Evolutionary conservation across 2,113 vertebrate species (phyloP).

Genomic region (Trochalopteron elliotii): DNA sequence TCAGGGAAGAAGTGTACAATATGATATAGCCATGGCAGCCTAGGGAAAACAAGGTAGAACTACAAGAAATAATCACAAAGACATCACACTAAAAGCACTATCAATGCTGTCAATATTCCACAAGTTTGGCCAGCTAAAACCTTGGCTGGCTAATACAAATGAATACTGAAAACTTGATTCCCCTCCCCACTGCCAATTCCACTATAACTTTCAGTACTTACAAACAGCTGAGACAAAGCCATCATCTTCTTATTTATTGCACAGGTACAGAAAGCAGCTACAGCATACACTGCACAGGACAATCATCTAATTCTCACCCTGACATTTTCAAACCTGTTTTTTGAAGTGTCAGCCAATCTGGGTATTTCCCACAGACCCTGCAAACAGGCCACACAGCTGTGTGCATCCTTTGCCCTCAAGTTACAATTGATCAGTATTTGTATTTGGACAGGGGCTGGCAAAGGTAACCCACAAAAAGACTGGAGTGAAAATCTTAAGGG

Average conservation of each 20-base stretch:
- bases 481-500: neutral
- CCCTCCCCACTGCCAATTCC: neutral
- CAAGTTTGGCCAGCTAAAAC: neutral
- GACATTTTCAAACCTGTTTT: neutral
- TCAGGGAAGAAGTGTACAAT: neutral
- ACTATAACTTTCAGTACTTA: neutral
- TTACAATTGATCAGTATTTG: too few species aligned
- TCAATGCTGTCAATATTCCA: neutral
- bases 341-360: neutral
- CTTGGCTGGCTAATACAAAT: neutral
- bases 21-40: neutral
- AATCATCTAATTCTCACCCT: neutral
- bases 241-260: neutral
- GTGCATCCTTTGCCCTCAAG: neutral
- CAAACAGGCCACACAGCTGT: fast-evolving
- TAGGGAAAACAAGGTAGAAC: neutral
- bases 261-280: neutral
- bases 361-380: neutral
- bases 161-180: neutral
- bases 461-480: neutral
- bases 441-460: neutral
- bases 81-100: neutral
- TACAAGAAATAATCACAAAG: neutral
- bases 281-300: neutral
- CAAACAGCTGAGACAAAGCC: neutral